These are phyloP conservation scores for Hemaris fuciformis DNA, from an alignment of 2,888 invertebrate species.

Conservation along the genomic window DNA sequence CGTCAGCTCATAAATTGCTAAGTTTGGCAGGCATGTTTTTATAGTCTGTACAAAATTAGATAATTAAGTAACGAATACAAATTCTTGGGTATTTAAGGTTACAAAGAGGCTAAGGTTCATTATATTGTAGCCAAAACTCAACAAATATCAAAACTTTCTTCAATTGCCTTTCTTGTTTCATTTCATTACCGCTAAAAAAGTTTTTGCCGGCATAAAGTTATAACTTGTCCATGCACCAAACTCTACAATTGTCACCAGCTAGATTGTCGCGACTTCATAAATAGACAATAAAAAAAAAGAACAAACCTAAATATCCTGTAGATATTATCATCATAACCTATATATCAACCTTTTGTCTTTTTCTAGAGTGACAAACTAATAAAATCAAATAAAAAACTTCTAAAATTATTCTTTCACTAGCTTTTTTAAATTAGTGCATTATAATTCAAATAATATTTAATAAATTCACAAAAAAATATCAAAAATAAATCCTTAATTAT, in stretches of 20 bases:
- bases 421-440: too few relatives aligned
- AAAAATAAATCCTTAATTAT: too few relatives aligned
- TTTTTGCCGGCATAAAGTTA: neutral
- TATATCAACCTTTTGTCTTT: too few relatives aligned
- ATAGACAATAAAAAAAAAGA: neutral
- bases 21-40: neutral
- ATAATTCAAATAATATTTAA: too few relatives aligned
- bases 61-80: neutral
- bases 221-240: neutral
- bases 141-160: neutral
- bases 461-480: too few relatives aligned
- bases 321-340: neutral
- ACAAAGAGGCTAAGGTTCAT: neutral
- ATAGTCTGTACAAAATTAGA: neutral
- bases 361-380: too few relatives aligned
- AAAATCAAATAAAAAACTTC: too few relatives aligned
- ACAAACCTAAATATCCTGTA: neutral
- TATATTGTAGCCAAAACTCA: slow-evolving; percentile 5
- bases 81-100: neutral
- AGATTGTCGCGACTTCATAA: neutral
- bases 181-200: neutral
- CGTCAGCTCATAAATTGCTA: neutral
- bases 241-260: neutral
- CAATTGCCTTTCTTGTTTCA: neutral
- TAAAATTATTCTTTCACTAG: too few relatives aligned